phyloP scores from a whole-genome alignment of 2,113 vertebrate species.

The Leuciscus idus region DNA sequence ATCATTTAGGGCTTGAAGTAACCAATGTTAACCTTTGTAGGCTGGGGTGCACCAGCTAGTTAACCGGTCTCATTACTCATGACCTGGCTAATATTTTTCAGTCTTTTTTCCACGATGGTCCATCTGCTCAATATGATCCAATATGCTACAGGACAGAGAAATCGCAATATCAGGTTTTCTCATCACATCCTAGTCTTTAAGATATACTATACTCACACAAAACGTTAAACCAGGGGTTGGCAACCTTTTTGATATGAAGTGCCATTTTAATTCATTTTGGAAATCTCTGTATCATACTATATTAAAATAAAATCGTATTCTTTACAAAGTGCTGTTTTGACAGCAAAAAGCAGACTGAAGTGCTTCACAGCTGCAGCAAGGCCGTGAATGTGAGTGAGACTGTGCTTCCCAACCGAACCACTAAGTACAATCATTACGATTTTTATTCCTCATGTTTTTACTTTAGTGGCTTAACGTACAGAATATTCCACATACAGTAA shows the following conservation, averaged over 20 bases:
- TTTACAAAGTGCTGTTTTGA: not conserved
- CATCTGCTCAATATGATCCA: constrained; percentile 8
- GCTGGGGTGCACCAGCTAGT: not conserved
- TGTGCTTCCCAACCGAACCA: not conserved
- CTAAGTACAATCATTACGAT: not conserved
- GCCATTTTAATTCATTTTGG: not conserved
- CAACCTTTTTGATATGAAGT: constrained; percentile 22
- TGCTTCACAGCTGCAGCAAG: not conserved
- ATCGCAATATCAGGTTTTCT: constrained; percentile 17
- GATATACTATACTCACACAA: not conserved
- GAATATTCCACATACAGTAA: not conserved
- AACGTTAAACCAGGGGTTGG: constrained; percentile 4
- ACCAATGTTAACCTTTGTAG: not conserved
- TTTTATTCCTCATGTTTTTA: not conserved
- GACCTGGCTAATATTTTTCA: not conserved
- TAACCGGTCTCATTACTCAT: constrained; percentile 14
- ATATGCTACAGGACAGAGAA: not conserved
- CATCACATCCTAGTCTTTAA: not conserved
- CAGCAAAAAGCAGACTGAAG: not conserved
- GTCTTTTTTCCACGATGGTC: not conserved
- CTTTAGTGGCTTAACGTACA: not conserved
- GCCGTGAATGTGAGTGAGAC: not conserved
- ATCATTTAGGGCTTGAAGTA: not conserved
- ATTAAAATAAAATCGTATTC: not conserved
- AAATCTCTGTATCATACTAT: not conserved